Evolutionary conservation across 2,113 vertebrate species (phyloP), one percentile per base, ranked within the genome.

Genomic region (Plotosus lineatus): DNA sequence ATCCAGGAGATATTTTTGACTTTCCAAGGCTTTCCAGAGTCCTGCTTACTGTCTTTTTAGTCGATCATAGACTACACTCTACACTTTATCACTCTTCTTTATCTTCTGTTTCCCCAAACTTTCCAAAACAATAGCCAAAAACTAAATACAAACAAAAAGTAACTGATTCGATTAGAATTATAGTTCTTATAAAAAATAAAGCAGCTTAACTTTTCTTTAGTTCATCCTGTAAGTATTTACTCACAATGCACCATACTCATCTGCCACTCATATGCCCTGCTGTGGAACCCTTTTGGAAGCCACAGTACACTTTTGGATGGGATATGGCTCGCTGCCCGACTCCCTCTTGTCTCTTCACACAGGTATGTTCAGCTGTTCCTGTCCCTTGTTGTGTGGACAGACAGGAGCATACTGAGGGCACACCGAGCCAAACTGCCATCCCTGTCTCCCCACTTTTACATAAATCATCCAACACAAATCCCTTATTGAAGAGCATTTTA

Each of bases 321-420:
- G 77, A 76, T 60, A 66, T 76, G 63, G 65, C 15, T 76, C 38
- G 11, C 33, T 60, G 71, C 55, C 84, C 63, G 75, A 72, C 53
- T 77, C 79, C 74, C 53, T 48, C 69, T 31, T 63, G 86, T 87
- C 90, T 85, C 88, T 84, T 86, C 86, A 51, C 28, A 61, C 91
- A 93, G 91, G 91, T 92, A 93, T 93, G 87, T 88, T 92, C 91
- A 93, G 93, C 93, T 94, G 93, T 92, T 48, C 72, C 72, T 46
- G 31, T 33, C 78, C 80, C 88, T 71, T 89, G 90, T 86, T 82
- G 75, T 86, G 89, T 79, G 88, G 90, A 93, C 91, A 91, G 91
- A 91, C 78, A 66, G 85, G 87, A 88, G 92, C 82, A 89, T 80
- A 75, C 51, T 51, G 88, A 88, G 82, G 11, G 42, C 55, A 6